Evolutionary conservation across 2,888 invertebrate species (phyloP), one percentile per base, ranked within the genome.

Genomic region (Tinea semifulvella): DNA sequence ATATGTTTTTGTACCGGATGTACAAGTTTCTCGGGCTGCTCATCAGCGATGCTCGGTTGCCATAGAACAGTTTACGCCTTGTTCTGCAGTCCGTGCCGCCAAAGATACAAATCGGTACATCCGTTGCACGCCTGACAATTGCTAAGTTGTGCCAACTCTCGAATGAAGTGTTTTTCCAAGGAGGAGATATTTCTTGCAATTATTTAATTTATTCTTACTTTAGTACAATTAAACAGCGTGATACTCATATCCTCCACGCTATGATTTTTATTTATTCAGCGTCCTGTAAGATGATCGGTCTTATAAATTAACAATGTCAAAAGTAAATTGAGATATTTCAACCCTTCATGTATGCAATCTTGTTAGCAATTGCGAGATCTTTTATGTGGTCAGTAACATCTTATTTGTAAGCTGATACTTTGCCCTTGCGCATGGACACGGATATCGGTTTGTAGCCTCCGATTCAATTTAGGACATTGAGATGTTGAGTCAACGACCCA

Each of bases 91-190:
- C 20, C 40, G 40, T 22, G 68, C 61, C 68, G 67, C 61, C 63
- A 66, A 60, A 63, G 56, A 61, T 57, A 61, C 59, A 64, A 60
- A 66, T 67, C 60, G 53, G 51, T 50, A 61, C 69, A 69, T 77
- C 77, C 79, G 76, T 70, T 77, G 77, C 76, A 76, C 74, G 62
- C 70, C 65, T 58, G 58, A 60, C 60, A 66, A 68, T 64, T 67
- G 65, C 68, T 65, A 71, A 40, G 40, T 40, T 40, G 22, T 40
- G 22, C 40, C 22, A 40, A 20, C 31, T 31, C 31, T 31, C 31
- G 5, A 31, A 31, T 31, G 31, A 31, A 31, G 31, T 31, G 31
- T 31, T 31, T 27, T 31, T 31, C 31, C 31, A 31, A 26, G 31
- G 11, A 31, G n/a, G n/a, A n/a, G n/a, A n/a, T n/a, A n/a, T n/a